phyloP scores from a whole-genome alignment of 2,113 vertebrate species.

The Actenoides lindsayi region DNA sequence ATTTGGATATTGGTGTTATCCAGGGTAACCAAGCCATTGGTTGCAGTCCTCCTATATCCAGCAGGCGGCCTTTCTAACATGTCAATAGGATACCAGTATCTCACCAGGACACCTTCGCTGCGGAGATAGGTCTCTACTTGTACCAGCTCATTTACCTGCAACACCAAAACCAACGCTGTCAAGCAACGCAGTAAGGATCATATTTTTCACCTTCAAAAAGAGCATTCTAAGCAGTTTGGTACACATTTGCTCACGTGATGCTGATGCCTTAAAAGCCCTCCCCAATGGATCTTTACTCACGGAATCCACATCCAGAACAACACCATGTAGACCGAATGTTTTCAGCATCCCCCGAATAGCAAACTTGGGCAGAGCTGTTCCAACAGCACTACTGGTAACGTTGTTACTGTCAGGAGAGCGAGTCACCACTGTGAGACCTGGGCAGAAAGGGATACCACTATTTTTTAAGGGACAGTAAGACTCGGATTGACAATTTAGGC shows the following conservation, averaged over 20 bases:
- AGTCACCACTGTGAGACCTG: constrained; percentile 95
- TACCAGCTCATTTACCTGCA: constrained; percentile 92
- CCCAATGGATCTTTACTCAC: constrained; percentile 72
- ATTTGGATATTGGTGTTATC: constrained; percentile 98
- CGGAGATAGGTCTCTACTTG: constrained; percentile 96
- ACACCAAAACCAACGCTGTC: neutral
- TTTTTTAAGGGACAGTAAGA: neutral
- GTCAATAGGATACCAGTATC: constrained; percentile 99
- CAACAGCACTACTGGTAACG: constrained; percentile 86
- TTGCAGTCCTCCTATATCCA: constrained; percentile 92
- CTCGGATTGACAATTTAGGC: no score
- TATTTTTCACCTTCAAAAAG: neutral
- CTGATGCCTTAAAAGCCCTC: neutral
- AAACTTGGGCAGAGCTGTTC: constrained; percentile 94
- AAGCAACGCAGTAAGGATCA: fast-evolving
- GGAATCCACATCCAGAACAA: constrained; percentile 95
- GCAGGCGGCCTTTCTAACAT: constrained; percentile 94
- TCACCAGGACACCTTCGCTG: constrained; percentile 93
- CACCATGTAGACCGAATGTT: constrained; percentile 94
- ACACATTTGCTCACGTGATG: neutral
- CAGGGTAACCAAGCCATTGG: constrained; percentile 92
- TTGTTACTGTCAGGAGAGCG: constrained; percentile 96
- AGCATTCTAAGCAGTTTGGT: neutral
- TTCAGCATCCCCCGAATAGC: constrained; percentile 97
- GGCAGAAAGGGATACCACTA: neutral